Percentiles rank a stretch among this genome's conserved stretches.
These are phyloP conservation scores for Penaeus indicus DNA, from an alignment of 1,140 invertebrate genomes.

Conservation along the genomic window DNA sequence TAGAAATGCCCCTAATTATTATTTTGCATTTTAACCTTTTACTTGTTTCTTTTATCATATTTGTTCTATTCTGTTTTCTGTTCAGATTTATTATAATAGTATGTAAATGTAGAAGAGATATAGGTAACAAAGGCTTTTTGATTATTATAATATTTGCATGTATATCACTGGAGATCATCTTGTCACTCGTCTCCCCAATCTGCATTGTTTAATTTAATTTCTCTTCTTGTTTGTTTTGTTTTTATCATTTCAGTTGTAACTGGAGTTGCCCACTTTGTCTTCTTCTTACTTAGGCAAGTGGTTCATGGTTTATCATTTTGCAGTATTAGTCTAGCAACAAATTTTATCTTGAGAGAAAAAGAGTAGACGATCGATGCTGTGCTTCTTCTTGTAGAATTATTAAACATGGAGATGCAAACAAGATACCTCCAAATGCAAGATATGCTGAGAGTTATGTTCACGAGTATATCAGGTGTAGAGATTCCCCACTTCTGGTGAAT, in stretches of 20 bases:
- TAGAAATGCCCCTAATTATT: no score
- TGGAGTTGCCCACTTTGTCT: constrained; percentile 60
- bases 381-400: not conserved
- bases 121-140: no score
- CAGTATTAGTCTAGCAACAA: constrained; percentile 5
- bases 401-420: no score
- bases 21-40: no score
- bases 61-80: no score
- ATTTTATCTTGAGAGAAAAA: not conserved
- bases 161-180: not conserved
- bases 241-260: constrained; percentile 65
- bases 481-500: no score
- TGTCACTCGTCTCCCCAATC: constrained; percentile 35
- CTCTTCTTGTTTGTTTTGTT: constrained; percentile 65
- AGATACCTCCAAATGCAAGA: no score
- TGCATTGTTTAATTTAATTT: constrained; percentile 62
- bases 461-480: no score
- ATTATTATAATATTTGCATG: constrained; percentile 4
- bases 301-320: constrained; percentile 62
- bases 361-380: constrained; percentile 10
- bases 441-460: no score
- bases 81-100: no score
- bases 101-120: no score
- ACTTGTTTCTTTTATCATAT: no score
- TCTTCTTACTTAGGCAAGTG: constrained; percentile 64